Evolutionary conservation across 2,113 vertebrate genomes (phyloP), one percentile per base, ranked within the genome.

Genomic region (Clupea harengus): DNA sequence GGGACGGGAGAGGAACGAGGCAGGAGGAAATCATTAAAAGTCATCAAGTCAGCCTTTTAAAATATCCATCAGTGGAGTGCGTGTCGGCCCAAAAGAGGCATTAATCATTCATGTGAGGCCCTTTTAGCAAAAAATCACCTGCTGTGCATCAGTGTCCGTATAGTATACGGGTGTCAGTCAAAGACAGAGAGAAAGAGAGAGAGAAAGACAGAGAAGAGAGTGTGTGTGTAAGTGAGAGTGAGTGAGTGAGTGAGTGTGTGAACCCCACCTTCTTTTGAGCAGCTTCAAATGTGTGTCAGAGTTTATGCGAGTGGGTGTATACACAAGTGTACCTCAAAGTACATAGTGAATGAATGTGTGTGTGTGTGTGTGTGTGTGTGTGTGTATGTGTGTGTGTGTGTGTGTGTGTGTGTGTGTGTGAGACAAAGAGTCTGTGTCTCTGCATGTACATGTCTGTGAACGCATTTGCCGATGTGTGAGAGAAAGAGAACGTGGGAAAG

Each of bases 401-500:
- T 47, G 81, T 45, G 50, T n/a, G 18, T 10, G 32, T 45, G 54
- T 8, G 17, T 17, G 52, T 17, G 15, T 17, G 52, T 17, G 17
- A 54, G 52, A 54, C 15, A 18, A 32, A 52, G 44, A 25, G 84
- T 52, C 39, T 49, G 39, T 83, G 47, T 80, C 8, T 57, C 32
- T 78, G 64, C 28, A 46, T 20, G 82, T 7, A 15, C 44, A 39
- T 28, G n/a, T 28, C 64, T 72, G 64, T 28, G 9, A 67, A 72
- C 32, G 64, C 28, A 32, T 32, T 28, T 32, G 28, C 10, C 64
- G 39, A 39, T 39, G 1, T 67, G 64, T n/a, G 18, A 22, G 18
- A 6, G 15, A 20, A 32, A 84, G 54, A 52, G 54, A 60, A 84
- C 67, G 45, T 84, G 20, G 20, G 45, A 84, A 82, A 39, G 80